Percentiles rank a stretch among this genome's conserved stretches.
phyloP scores from a whole-genome alignment of 2,113 vertebrate species.

The Rhombomys opimus region DNA sequence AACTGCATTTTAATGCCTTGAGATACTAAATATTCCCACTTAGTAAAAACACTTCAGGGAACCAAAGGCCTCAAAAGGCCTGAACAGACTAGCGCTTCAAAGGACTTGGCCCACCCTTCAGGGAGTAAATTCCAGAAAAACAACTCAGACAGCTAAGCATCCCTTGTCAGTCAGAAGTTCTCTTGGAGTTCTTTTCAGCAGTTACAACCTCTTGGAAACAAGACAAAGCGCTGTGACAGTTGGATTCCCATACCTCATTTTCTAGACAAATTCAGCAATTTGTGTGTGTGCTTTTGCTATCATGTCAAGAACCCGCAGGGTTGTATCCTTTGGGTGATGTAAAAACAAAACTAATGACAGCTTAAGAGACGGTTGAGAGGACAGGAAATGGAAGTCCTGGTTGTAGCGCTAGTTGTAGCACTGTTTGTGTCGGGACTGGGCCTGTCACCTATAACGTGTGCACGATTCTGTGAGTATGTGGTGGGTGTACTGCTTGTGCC shows the following conservation, averaged over 20 bases:
- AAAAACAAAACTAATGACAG: background rate
- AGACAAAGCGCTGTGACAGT: background rate
- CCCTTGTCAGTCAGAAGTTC: background rate
- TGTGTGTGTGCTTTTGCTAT: background rate
- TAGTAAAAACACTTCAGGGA: slow-evolving; percentile 66
- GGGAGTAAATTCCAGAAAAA: slow-evolving; percentile 49
- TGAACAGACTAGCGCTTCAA: slow-evolving; percentile 24
- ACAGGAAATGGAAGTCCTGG: background rate
- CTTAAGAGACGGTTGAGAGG: background rate
- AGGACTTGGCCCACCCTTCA: slow-evolving; percentile 42
- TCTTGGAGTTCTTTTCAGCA: slow-evolving; percentile 13
- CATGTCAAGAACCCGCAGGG: background rate
- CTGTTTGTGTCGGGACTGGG: background rate
- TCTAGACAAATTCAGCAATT: background rate
- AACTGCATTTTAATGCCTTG: slow-evolving; percentile 65
- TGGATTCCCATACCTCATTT: background rate
- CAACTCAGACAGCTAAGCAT: background rate
- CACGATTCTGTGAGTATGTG: background rate
- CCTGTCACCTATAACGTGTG: background rate
- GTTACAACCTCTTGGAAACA: slow-evolving; percentile 9
- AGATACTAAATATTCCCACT: slow-evolving; percentile 66
- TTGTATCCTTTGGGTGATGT: background rate
- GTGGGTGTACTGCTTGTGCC: background rate
- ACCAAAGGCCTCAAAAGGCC: slow-evolving; percentile 37
- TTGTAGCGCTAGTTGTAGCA: background rate